A percentile compares a stretch with the other conserved stretches of the same genome.
Conservation (phyloP, 2,797 vertebrate genomes). For the Thamnophis elegans region DNA sequence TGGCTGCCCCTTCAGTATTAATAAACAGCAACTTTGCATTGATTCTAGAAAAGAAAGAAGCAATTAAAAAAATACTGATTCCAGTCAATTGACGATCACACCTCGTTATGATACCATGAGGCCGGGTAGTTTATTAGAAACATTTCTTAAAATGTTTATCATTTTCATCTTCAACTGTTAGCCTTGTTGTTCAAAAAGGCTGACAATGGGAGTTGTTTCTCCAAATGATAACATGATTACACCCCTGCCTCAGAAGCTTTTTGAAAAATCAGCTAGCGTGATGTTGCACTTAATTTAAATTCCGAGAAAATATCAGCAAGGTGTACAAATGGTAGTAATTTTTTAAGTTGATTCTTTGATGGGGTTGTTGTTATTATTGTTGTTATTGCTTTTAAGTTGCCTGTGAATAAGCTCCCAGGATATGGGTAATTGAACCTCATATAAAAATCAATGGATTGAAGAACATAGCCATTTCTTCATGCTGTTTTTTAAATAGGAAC, state of each 20-base stretch:
- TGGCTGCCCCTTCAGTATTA: neutral
- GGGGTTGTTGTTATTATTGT: neutral
- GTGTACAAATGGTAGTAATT: neutral
- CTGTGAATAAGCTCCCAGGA: neutral
- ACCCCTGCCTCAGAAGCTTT: neutral
- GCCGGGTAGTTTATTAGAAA: neutral
- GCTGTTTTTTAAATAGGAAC: slow-evolving; percentile 24
- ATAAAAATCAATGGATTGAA: slow-evolving; percentile 21
- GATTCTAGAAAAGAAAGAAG: neutral
- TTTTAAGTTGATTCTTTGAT: neutral
- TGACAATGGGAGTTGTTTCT: neutral
- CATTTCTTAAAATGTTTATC: neutral
- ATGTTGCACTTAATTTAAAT: slow-evolving; percentile 7
- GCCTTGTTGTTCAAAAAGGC: neutral
- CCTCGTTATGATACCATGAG: neutral
- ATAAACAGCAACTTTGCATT: neutral
- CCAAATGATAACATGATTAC: neutral
- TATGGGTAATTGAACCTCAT: slow-evolving; percentile 10
- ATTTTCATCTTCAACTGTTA: neutral
- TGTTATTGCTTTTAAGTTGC: neutral
- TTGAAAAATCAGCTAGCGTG: neutral
- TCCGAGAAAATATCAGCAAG: neutral
- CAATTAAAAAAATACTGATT: neutral
- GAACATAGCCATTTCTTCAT: slow-evolving; percentile 6
- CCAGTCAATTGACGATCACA: neutral